Evolutionary conservation across 2,797 vertebrate genomes (phyloP).

Genomic region (Alectoris magna): DNA sequence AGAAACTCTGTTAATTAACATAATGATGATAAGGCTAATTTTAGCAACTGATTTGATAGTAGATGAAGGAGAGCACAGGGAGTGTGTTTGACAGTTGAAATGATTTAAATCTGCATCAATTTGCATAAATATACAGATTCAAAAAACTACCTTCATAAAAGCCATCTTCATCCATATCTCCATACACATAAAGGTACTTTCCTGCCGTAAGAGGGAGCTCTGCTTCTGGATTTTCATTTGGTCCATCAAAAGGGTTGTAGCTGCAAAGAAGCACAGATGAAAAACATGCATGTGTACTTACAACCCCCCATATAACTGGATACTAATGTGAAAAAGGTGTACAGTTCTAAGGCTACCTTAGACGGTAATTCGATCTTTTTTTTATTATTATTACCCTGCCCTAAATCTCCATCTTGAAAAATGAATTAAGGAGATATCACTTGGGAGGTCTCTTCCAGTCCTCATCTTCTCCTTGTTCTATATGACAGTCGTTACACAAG

Average conservation of each 20-base stretch:
- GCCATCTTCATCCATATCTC: conserved; percentile 98
- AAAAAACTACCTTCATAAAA: conserved; percentile 92
- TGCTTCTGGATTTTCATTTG: conserved; percentile 97
- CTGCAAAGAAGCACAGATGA: conserved; percentile 66
- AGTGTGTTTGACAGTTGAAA: not conserved
- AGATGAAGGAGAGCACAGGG: not conserved
- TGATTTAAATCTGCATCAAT: not conserved
- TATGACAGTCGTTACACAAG: not conserved
- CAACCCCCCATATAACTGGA: not conserved
- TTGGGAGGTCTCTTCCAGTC: not conserved
- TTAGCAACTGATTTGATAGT: conserved; percentile 23
- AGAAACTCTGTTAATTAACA: conserved; percentile 55
- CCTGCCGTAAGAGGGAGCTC: conserved; percentile 97
- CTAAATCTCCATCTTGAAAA: not conserved
- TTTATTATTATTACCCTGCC: too few species aligned
- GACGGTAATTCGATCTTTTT: not conserved
- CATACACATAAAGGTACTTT: conserved; percentile 97
- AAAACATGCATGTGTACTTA: not conserved
- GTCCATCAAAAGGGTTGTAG: conserved; percentile 98
- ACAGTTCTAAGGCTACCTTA: not conserved
- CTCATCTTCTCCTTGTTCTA: not conserved
- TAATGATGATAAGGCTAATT: conserved; percentile 5
- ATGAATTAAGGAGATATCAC: not conserved
- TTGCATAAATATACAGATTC: not conserved
- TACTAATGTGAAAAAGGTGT: rapidly evolving